Percentiles rank a stretch among this genome's conserved stretches.
Evolutionary conservation across 2,113 vertebrate genomes (phyloP).

Genomic region (Tragelaphus strepsiceros): DNA sequence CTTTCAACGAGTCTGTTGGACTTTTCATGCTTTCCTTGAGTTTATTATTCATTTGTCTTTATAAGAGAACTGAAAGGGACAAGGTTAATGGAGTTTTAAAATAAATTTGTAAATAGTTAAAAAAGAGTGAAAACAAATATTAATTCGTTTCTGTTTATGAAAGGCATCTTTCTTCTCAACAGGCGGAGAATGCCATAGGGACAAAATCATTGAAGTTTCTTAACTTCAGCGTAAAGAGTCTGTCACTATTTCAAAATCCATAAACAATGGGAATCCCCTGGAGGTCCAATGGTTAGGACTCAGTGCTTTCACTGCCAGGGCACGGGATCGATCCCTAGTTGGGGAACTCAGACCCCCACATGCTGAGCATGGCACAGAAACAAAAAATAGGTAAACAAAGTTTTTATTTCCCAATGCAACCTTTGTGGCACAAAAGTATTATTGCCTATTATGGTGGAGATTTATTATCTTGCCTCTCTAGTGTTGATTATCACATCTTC

Average conservation of each 20-base stretch:
- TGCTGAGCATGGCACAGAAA: neutral
- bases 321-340: neutral
- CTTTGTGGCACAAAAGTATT: neutral
- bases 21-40: neutral
- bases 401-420: neutral
- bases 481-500: neutral
- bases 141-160: neutral
- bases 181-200: neutral
- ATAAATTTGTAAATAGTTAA: neutral
- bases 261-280: neutral
- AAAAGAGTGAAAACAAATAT: neutral
- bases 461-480: neutral
- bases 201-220: neutral
- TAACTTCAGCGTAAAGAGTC: neutral
- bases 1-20: neutral
- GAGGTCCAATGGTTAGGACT: neutral
- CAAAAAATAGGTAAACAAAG: neutral
- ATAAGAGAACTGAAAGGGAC: neutral
- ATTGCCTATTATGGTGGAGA: neutral
- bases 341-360: neutral
- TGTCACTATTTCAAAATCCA: neutral
- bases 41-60: slow-evolving; percentile 2
- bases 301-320: neutral
- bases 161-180: neutral
- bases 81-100: neutral